Percentiles rank a stretch among this genome's conserved stretches.
Evolutionary conservation across 2,888 invertebrate genomes (phyloP).

Genomic region (Galerucella calmariensis): DNA sequence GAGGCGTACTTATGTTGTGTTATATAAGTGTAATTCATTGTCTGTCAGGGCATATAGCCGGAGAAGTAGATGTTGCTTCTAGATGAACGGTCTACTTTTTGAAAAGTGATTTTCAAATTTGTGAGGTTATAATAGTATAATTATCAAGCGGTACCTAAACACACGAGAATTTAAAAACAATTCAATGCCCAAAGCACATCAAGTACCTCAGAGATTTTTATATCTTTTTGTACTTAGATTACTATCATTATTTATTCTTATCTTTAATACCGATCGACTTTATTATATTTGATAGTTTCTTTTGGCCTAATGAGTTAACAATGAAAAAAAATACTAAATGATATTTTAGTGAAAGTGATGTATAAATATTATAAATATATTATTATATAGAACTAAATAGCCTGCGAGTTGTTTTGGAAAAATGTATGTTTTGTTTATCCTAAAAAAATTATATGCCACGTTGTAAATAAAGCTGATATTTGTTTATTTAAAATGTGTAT

Average conservation of each 20-base stretch:
- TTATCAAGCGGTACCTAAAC: too few species aligned
- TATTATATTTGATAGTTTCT: constrained; percentile 28
- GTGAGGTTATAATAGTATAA: too few species aligned
- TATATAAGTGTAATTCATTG: too few species aligned
- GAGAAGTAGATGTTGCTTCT: too few species aligned
- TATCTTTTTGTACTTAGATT: too few species aligned
- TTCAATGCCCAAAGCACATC: too few species aligned
- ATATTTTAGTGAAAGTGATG: constrained; percentile 44
- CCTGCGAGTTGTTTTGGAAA: constrained; percentile 47
- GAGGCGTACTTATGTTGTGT: too few species aligned
- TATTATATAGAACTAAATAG: constrained; percentile 29
- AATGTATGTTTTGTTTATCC: constrained; percentile 42
- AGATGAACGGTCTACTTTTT: too few species aligned
- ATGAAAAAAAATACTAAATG: constrained; percentile 29
- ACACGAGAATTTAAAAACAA: too few species aligned
- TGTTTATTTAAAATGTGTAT: constrained; percentile 6
- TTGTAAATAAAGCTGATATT: constrained; percentile 28
- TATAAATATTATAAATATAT: constrained; percentile 24
- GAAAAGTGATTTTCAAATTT: too few species aligned
- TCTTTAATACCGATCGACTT: neutral
- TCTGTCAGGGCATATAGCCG: too few species aligned
- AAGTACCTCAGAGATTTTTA: too few species aligned
- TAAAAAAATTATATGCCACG: constrained; percentile 42
- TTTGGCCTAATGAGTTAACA: constrained; percentile 39
- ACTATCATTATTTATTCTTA: neutral